Percentiles rank a stretch among this genome's conserved stretches.
Evolutionary conservation across 2,113 vertebrate genomes (phyloP).

Genomic region (Illadopsis cleaveri): DNA sequence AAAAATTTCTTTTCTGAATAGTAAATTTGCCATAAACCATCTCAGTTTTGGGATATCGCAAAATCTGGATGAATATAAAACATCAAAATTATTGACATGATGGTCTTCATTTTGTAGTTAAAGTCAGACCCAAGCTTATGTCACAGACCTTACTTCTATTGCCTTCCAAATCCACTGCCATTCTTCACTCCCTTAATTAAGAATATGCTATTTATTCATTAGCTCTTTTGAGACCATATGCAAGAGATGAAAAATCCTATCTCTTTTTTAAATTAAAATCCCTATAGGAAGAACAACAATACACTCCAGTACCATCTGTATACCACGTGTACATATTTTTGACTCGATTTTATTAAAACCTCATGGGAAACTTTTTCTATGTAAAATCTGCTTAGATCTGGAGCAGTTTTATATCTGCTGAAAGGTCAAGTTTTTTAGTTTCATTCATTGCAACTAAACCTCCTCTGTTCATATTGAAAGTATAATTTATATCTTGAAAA

Average conservation of each 20-base stretch:
- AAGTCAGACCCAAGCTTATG: background rate
- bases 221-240: background rate
- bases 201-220: background rate
- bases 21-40: background rate
- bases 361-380: background rate
- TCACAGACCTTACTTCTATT: background rate
- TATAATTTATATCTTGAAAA: background rate
- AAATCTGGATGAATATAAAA: background rate
- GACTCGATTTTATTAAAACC: background rate
- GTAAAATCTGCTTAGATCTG: background rate
- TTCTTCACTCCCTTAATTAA: background rate
- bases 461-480: background rate
- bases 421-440: background rate
- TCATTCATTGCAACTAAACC: background rate
- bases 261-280: background rate
- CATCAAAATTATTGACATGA: background rate
- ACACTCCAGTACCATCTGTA: slow-evolving; percentile 7
- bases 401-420: background rate
- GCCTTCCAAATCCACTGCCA: background rate
- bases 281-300: background rate
- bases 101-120: background rate
- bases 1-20: background rate
- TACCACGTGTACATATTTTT: background rate
- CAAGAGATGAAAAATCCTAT: background rate
- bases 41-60: background rate